A percentile compares a stretch with the other conserved stretches of the same genome.
Evolutionary conservation across 2,113 vertebrate species (phyloP).

Genomic region (Micronycteris hirsuta): DNA sequence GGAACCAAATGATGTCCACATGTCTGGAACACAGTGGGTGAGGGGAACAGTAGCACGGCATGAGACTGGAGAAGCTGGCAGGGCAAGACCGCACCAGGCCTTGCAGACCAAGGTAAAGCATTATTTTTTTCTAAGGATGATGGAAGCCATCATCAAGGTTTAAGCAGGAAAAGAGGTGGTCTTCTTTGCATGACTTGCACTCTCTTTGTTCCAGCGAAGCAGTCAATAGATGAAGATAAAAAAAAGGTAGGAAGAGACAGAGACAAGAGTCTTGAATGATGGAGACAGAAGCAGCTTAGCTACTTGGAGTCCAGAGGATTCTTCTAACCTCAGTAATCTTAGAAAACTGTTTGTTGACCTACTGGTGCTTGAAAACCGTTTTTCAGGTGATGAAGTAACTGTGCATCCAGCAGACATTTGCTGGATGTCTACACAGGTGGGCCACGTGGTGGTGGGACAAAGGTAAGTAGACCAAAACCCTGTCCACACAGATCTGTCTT

Average conservation of each 20-base stretch:
- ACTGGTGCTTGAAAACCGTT: background rate
- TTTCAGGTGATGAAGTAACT: background rate
- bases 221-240: background rate
- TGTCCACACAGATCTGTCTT: background rate
- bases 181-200: background rate
- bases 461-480: background rate
- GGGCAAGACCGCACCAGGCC: background rate
- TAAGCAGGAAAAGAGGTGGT: background rate
- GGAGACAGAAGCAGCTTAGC: background rate
- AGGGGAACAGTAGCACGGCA: background rate
- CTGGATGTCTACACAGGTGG: background rate
- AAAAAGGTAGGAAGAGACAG: background rate
- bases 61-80: rapidly evolving
- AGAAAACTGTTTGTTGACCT: background rate
- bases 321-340: background rate
- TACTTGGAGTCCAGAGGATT: too few species aligned
- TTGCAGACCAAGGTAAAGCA: background rate
- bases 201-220: background rate
- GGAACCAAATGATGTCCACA: background rate
- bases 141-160: background rate
- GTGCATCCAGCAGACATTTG: background rate
- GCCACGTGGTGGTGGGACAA: background rate
- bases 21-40: background rate
- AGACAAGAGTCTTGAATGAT: background rate
- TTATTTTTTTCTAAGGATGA: background rate